phyloP scores from a whole-genome alignment of 2,888 invertebrate species.

The Drosophila nr. perissopoda region DNA sequence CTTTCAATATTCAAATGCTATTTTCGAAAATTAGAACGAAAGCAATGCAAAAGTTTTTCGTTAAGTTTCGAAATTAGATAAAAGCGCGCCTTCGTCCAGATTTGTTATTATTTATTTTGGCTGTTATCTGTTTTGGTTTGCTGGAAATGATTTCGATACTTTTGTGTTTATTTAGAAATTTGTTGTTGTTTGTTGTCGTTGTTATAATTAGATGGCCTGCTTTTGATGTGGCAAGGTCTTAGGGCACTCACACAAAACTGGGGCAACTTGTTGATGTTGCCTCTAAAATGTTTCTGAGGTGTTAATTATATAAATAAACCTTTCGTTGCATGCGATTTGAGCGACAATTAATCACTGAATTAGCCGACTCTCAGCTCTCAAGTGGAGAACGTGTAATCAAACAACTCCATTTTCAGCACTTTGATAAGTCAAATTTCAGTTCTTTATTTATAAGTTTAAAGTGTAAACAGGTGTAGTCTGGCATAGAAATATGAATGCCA shows the following conservation, averaged over 20 bases:
- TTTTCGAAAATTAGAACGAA: conserved; percentile 67
- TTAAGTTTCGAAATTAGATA: conserved; percentile 66
- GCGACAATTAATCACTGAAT: conserved; percentile 9
- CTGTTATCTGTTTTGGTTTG: conserved; percentile 8
- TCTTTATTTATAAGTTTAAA: neutral
- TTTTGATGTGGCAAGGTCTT: conserved; percentile 53
- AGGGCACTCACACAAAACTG: conserved; percentile 54
- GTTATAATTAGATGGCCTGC: conserved; percentile 61
- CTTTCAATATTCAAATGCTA: conserved; percentile 59
- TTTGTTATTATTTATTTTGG: conserved; percentile 36
- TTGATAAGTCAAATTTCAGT: conserved; percentile 1
- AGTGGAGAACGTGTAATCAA: neutral
- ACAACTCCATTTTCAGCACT: neutral
- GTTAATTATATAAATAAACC: conserved; percentile 71
- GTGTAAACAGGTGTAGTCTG: conserved; percentile 2
- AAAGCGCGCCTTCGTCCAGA: conserved; percentile 23
- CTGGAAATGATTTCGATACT: conserved; percentile 29
- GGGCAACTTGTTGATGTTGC: conserved; percentile 73
- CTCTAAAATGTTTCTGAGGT: conserved; percentile 33
- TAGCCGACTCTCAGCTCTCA: neutral
- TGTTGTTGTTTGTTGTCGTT: conserved; percentile 18
- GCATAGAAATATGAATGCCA: neutral
- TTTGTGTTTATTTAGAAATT: conserved; percentile 37
- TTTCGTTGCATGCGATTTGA: conserved; percentile 7
- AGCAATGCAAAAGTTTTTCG: conserved; percentile 40